Evolutionary conservation across 2,888 invertebrate genomes (phyloP).

Genomic region (Dasypogon diadema): DNA sequence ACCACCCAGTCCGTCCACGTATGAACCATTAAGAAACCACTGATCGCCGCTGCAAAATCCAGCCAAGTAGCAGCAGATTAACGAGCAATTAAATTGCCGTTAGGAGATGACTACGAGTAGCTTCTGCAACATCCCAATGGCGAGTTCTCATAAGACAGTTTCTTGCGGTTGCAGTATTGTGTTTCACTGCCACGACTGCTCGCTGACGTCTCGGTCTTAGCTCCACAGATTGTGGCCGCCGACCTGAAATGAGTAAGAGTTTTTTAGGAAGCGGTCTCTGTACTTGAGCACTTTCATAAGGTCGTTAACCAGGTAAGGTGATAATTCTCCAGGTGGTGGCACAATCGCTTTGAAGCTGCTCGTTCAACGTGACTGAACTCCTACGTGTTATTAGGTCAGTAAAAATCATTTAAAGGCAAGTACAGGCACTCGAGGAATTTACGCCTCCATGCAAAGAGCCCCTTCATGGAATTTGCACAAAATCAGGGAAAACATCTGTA

Average conservation of each 20-base stretch:
- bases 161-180: slow-evolving; percentile 2
- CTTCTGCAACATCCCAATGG: not conserved
- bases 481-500: too few species aligned
- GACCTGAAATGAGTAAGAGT: not conserved
- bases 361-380: not conserved
- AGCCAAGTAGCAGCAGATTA: not conserved
- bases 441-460: too few species aligned
- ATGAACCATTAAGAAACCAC: too few species aligned
- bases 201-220: not conserved
- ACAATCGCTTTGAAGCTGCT: not conserved
- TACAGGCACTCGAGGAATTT: not conserved
- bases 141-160: not conserved
- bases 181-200: slow-evolving; percentile 9
- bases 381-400: slow-evolving; percentile 11
- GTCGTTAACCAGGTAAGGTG: not conserved
- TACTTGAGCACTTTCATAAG: not conserved
- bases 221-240: not conserved
- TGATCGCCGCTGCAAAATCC: not conserved
- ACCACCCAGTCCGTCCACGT: too few species aligned
- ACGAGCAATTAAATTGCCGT: not conserved
- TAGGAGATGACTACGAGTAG: not conserved
- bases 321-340: not conserved
- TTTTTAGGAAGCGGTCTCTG: not conserved
- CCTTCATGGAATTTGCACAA: too few species aligned
- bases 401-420: not conserved